Evolutionary conservation across 2,888 invertebrate species (phyloP).

Genomic region (Phlogophora meticulosa): DNA sequence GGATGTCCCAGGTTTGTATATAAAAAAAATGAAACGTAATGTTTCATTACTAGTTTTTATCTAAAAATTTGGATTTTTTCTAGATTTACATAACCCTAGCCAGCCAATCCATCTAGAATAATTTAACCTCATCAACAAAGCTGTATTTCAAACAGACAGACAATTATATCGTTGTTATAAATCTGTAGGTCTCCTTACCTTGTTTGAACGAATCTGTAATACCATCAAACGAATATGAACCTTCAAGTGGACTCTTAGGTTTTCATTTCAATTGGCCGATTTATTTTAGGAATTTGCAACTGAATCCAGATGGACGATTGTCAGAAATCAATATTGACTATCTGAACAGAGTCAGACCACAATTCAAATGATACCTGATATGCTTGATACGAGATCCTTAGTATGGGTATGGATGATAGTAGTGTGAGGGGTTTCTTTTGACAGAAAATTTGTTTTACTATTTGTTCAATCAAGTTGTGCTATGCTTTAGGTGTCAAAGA

Average conservation of each 20-base stretch:
- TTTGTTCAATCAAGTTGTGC: not conserved
- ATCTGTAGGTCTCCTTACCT: constrained; percentile 60
- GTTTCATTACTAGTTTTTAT: too few species aligned
- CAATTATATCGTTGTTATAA: constrained; percentile 78
- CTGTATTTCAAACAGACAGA: constrained; percentile 63
- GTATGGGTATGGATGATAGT: not conserved
- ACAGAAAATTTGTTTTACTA: constrained; percentile 18
- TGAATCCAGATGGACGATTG: constrained; percentile 67
- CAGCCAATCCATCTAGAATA: constrained; percentile 22
- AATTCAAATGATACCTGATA: constrained; percentile 60
- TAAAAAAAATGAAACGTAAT: too few species aligned
- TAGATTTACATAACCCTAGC: not conserved
- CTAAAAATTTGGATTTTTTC: too few species aligned
- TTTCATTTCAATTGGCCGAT: not conserved
- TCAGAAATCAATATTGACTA: constrained; percentile 76
- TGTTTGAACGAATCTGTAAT: constrained; percentile 21
- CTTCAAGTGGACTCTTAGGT: accelerated
- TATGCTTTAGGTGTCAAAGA: not conserved
- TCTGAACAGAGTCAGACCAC: constrained; percentile 59
- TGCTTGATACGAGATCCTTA: constrained; percentile 36
- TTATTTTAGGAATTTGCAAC: constrained; percentile 41
- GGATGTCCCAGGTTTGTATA: too few species aligned
- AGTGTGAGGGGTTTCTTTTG: constrained; percentile 9
- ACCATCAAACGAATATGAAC: constrained; percentile 7
- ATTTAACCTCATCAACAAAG: constrained; percentile 28